Evolutionary conservation across 2,888 invertebrate species (phyloP), one percentile per base, ranked within the genome.

Genomic region (Pristionchus japonicus): DNA sequence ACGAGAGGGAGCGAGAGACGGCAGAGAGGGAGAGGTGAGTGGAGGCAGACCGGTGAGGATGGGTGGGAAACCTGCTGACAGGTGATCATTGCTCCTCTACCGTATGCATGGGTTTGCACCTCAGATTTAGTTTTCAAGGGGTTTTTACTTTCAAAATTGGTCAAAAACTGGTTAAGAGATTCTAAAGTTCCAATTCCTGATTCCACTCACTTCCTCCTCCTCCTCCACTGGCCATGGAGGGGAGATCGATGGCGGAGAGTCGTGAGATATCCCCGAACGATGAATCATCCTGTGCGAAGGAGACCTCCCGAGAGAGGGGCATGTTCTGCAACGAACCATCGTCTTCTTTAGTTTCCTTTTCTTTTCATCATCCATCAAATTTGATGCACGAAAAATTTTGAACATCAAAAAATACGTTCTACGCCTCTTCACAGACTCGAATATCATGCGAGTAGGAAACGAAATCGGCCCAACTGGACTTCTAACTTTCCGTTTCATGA

Each of bases 271-370:
- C 82, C 4, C 52, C 82, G n/a, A 83, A 34, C 23, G 82, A 83
- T 27, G 82, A 83, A 52, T 83, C 82, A 52, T 83, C 82, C 9
- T 27, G 52, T 11, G 43, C 43, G 52, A 83, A 52, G 11, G 82
- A 83, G 20, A 43, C 82, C 31, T 83, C 82, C 17, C 82, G 82
- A 37, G 82, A 83, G 2, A 83, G 82, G 4, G 82, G 52, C 6
- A 52, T 27, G 47, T 77, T 77, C 77, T 77, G 77, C 43, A 17
- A 43, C 20, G 67, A 13, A 31, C 17, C 34, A 67, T 67, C n/a
- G 23, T 52, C 52, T 67, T 13, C 64, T 20, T 7, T 64, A 70
- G 37, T n/a, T n/a, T n/a, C n/a, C n/a, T n/a, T n/a, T n/a, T n/a
- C n/a, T n/a, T n/a, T n/a, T n/a, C n/a, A n/a, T n/a, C n/a, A n/a